Percentiles rank a stretch among this genome's conserved stretches.
Conservation (phyloP, 2,888 invertebrate genomes). For the Lagria hirta region DNA sequence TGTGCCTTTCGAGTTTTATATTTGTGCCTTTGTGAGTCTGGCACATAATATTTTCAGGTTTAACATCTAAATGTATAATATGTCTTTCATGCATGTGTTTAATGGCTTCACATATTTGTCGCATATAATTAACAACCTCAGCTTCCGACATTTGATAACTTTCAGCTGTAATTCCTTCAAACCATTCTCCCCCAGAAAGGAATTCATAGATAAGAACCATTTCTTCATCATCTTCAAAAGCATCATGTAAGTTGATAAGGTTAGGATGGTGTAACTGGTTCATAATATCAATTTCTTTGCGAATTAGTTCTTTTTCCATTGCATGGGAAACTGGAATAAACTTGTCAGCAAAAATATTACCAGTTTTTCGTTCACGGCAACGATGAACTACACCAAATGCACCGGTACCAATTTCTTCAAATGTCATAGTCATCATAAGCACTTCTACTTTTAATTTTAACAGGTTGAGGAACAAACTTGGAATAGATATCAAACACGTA, state of each 20-base stretch:
- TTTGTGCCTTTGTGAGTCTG: slow-evolving; percentile 93
- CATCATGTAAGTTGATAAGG: slow-evolving; percentile 96
- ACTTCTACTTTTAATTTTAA: slow-evolving; percentile 91
- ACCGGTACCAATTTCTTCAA: slow-evolving; percentile 98
- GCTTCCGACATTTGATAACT: slow-evolving; percentile 98
- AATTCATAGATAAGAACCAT: slow-evolving; percentile 99
- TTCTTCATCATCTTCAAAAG: slow-evolving; percentile 98
- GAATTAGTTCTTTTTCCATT: slow-evolving; percentile 95
- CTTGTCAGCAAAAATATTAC: slow-evolving; percentile 98
- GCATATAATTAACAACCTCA: slow-evolving; percentile 98
- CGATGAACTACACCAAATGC: slow-evolving; percentile 99
- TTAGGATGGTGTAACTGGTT: slow-evolving; percentile 97
- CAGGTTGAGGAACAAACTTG: slow-evolving; percentile 96
- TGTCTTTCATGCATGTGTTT: slow-evolving; percentile 99
- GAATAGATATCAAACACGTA: slow-evolving; percentile 98
- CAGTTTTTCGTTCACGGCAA: slow-evolving; percentile 93
- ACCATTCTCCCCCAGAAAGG: slow-evolving; percentile 97
- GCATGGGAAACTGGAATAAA: slow-evolving; percentile 94
- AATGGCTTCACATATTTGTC: slow-evolving; percentile 97
- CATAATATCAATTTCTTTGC: slow-evolving; percentile 98
- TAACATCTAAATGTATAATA: slow-evolving; percentile 95
- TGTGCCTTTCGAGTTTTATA: slow-evolving; percentile 96
- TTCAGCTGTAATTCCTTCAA: slow-evolving; percentile 97
- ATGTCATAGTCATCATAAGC: slow-evolving; percentile 99
- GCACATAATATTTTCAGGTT: slow-evolving; percentile 99